phyloP scores from a whole-genome alignment of 2,797 vertebrate species.

The Paramormyrops hopkinsi region DNA sequence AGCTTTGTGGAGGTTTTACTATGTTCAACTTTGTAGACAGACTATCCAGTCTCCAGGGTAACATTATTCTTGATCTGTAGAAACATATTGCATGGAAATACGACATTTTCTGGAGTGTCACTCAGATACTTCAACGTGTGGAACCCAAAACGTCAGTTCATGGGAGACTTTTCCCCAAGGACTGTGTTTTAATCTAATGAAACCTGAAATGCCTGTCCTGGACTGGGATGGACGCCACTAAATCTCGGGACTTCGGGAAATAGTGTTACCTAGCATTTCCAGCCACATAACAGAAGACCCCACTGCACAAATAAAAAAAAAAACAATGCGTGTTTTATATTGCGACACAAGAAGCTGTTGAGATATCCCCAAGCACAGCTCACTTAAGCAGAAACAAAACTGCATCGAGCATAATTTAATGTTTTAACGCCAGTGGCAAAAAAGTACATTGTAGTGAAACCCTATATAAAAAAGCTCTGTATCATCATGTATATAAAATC shows the following conservation, averaged over 20 bases:
- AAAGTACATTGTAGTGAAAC: neutral
- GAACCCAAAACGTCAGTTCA: neutral
- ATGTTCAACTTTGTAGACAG: neutral
- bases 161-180: neutral
- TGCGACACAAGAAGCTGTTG: neutral
- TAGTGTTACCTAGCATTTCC: neutral
- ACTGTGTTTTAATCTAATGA: neutral
- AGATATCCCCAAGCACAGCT: neutral
- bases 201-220: neutral
- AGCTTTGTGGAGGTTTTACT: neutral
- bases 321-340: neutral
- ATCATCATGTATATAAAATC: neutral
- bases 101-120: neutral
- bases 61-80: neutral
- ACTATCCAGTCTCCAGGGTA: neutral
- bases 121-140: neutral
- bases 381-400: neutral
- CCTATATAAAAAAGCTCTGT: neutral
- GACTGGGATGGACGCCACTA: neutral
- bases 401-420: conserved; percentile 57
- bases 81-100: neutral
- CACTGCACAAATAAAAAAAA: neutral
- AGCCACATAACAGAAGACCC: neutral
- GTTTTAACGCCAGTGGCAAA: conserved; percentile 29
- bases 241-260: neutral